A percentile compares a stretch with the other conserved stretches of the same genome.
These are phyloP conservation scores for Athene cunicularia DNA, from an alignment of 2,113 vertebrate species.

Conservation along the genomic window DNA sequence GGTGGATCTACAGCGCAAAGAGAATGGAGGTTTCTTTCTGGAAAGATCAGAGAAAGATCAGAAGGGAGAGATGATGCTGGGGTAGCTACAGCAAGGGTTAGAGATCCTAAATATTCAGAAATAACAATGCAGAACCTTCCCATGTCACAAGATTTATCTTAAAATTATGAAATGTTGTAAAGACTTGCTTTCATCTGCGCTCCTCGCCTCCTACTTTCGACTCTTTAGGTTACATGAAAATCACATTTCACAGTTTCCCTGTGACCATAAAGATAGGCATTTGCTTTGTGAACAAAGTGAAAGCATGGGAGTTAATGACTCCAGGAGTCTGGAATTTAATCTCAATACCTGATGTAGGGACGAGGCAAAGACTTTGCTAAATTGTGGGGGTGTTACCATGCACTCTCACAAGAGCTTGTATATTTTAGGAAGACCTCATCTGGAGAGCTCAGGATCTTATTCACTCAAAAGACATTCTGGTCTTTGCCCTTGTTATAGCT, in stretches of 20 bases:
- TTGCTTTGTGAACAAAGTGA: not conserved
- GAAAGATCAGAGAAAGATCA: not conserved
- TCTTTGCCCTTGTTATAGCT: not conserved
- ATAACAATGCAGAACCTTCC: not conserved
- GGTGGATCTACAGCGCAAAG: not conserved
- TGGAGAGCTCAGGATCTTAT: not conserved
- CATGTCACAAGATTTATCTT: constrained; percentile 16
- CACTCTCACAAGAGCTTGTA: rapidly evolving
- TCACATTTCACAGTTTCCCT: constrained; percentile 38
- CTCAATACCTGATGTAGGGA: not conserved
- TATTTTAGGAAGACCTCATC: not conserved
- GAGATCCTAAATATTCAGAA: constrained; percentile 13
- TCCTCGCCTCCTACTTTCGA: not conserved
- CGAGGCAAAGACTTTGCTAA: not conserved
- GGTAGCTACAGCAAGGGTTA: not conserved
- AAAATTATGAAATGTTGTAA: not conserved
- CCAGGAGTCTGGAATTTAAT: not conserved
- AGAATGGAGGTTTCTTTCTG: not conserved
- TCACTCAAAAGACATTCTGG: not conserved
- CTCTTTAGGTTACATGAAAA: constrained; percentile 26
- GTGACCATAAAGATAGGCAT: not conserved
- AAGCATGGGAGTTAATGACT: not conserved
- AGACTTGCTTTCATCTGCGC: constrained; percentile 9
- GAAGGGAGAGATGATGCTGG: not conserved
- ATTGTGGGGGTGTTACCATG: not conserved